Conservation (phyloP, 2,797 vertebrate species). For the Prionace glauca region DNA sequence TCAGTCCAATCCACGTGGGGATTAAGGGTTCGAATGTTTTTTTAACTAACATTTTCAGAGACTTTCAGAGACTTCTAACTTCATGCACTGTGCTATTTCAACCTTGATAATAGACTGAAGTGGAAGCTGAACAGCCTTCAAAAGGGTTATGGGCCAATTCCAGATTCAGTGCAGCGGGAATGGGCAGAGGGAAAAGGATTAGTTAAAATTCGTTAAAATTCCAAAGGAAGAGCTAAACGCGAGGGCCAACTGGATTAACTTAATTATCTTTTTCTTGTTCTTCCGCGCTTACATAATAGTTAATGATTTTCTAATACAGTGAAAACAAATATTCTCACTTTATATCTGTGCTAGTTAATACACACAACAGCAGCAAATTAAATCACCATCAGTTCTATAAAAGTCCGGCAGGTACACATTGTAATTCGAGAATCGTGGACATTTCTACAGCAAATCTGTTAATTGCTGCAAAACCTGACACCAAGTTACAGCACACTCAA, state of each 20-base stretch:
- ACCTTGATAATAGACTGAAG: neutral
- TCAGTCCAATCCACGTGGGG: neutral
- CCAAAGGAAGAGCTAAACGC: neutral
- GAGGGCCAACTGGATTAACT: neutral
- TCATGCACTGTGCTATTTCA: neutral
- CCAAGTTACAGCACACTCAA: neutral
- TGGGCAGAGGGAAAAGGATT: neutral
- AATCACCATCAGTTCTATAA: neutral
- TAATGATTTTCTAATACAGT: neutral
- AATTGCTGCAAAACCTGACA: conserved; percentile 31
- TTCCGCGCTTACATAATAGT: neutral
- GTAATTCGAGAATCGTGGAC: conserved; percentile 23
- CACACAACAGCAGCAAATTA: neutral
- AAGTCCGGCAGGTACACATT: neutral
- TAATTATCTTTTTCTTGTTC: conserved; percentile 3
- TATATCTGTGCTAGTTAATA: conserved; percentile 1
- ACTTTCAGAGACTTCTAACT: neutral
- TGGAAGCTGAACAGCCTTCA: neutral
- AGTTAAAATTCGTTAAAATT: neutral
- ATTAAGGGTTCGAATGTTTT: neutral
- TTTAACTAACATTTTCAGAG: neutral
- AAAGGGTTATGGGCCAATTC: neutral
- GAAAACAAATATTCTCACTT: conserved; percentile 3
- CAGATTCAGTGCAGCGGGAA: neutral
- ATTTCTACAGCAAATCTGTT: conserved; percentile 29